Evolutionary conservation across 2,888 invertebrate species (phyloP).

Genomic region (Lysandra bellargus): DNA sequence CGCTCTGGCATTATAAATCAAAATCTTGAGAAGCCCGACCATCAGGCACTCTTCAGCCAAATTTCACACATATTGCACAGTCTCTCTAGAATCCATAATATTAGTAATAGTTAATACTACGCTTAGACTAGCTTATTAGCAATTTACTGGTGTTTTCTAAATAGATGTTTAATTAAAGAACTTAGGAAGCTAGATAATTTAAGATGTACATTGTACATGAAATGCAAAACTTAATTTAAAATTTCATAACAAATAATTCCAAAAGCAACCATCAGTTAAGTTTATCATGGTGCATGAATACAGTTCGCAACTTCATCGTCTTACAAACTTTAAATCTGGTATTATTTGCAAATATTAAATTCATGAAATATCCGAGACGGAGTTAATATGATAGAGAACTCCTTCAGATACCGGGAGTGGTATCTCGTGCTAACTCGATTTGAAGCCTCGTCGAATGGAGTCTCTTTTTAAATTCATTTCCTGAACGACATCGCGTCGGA

Average conservation of each 20-base stretch:
- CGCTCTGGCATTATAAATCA: background rate
- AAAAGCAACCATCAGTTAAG: constrained; percentile 2
- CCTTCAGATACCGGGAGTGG: constrained; percentile 24
- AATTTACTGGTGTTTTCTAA: background rate
- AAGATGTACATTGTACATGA: background rate
- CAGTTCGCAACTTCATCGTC: constrained; percentile 14
- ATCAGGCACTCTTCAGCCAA: background rate
- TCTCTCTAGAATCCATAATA: background rate
- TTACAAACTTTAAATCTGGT: constrained; percentile 27
- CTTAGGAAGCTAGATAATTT: background rate
- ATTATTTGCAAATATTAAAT: constrained; percentile 35
- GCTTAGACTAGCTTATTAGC: background rate
- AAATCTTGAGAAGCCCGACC: background rate
- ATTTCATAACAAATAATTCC: background rate
- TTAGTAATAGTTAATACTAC: background rate
- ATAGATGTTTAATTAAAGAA: background rate
- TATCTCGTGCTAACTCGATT: constrained; percentile 37
- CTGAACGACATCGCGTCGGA: constrained; percentile 39
- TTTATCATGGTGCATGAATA: constrained; percentile 1
- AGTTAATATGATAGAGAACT: constrained; percentile 34
- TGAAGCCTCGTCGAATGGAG: constrained; percentile 35
- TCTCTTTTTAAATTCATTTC: constrained; percentile 41
- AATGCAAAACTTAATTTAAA: background rate
- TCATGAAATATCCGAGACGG: constrained; percentile 31
- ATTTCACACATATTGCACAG: constrained; percentile 8